Evolutionary conservation across 2,113 vertebrate genomes (phyloP), one percentile per base, ranked within the genome.

Genomic region (Xerus inauris): DNA sequence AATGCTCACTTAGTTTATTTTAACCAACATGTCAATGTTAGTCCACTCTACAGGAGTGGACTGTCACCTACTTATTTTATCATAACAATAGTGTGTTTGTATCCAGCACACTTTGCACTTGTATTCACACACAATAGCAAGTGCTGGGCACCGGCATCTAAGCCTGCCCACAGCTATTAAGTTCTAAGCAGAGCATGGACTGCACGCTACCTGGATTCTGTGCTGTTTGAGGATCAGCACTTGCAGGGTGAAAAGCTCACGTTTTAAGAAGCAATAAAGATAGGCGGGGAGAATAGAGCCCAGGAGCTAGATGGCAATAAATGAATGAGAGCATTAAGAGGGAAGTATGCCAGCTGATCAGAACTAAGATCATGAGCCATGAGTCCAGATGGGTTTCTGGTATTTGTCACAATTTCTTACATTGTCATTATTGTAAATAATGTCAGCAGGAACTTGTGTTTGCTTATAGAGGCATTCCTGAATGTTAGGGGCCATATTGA

Each of bases 1-100:
- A 80, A 71, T 71, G 32, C 76, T 95, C 71, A 19, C 69, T 83
- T 94, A 47, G 54, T 76, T 57, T 69, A 40, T 93, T 83, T 65
- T 86, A 73, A 86, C 30, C 47, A 10, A 38, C 1, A 2, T 35
- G 42, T 73, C 79, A 71, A 0, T 13, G 4, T 42, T 94, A 84
- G 75, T 51, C 64, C 40, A 40, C 24, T 59, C 7, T 83, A 20
- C 17, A 16, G 49, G 42, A 20, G 24, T 59, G 3, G 69, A 3
- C 49, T 35, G 14, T 79, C 92, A 59, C 51, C 45, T 77, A 11
- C 0, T 67, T 69, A 59, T 59, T 38, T 51, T 45, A 32, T 84
- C 6, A 17, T 77, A 14, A 40, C 49, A n/a, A 11, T 20, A 26
- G n/a, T 22, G 8, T 69, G 35, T 80, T 91, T 75, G 19, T 9